Conservation (phyloP, 2,888 invertebrate species). For the Bembecia ichneumoniformis region DNA sequence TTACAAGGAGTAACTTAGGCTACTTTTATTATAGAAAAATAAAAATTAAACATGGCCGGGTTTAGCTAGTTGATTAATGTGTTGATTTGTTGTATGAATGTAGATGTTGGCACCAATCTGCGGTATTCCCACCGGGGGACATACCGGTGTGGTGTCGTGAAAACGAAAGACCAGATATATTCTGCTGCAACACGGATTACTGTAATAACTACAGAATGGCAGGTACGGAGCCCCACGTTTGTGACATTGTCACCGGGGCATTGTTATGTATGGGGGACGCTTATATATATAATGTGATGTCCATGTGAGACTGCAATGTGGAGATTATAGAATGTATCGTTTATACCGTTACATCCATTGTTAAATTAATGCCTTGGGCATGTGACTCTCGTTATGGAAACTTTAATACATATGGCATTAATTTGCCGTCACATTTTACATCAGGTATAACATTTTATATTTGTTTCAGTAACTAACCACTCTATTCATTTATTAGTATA, state of each 20-base stretch:
- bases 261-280: slow-evolving; percentile 31
- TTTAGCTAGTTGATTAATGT: slow-evolving; percentile 26
- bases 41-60: no score
- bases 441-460: no score
- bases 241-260: slow-evolving; percentile 33
- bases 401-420: no score
- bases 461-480: no score
- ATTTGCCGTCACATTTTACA: no score
- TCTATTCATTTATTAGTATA: no score
- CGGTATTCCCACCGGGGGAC: slow-evolving; percentile 73
- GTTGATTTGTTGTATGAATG: slow-evolving; percentile 36
- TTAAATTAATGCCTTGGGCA: not conserved
- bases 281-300: slow-evolving; percentile 49
- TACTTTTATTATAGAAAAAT: no score
- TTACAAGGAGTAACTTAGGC: no score
- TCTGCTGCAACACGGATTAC: slow-evolving; percentile 80
- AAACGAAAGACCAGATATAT: slow-evolving; percentile 43
- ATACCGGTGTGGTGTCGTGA: slow-evolving; percentile 75
- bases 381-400: no score
- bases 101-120: slow-evolving; percentile 76
- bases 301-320: slow-evolving; percentile 27
- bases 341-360: not conserved
- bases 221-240: slow-evolving; percentile 42
- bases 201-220: slow-evolving; percentile 72
- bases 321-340: not conserved